Evolutionary conservation across 2,113 vertebrate species (phyloP), one percentile per base, ranked within the genome.

Genomic region (Sceloporus undulatus): DNA sequence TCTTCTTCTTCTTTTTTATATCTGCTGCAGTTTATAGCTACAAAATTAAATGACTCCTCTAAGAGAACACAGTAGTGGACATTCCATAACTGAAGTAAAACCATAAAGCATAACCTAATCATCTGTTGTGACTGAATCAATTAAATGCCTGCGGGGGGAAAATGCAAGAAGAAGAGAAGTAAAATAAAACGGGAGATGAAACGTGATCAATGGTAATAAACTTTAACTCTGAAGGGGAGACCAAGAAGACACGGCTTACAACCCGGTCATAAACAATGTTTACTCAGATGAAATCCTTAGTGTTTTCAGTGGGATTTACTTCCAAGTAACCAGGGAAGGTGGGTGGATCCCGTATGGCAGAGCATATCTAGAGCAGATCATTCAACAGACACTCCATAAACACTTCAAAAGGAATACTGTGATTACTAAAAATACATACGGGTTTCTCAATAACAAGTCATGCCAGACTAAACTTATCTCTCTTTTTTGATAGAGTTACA

Each of bases 21-120:
- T 13, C 0, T 84, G 82, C 38, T 82, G 80, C 59, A 54, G 76
- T 88, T 92, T 78, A 65, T 68, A 70, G 38, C 52, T 68, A 66
- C 54, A 78, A 87, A 91, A 94, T 91, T 89, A 94, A 90, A 40
- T 40, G 79, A 66, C 90, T 76, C 84, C 89, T 90, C 25, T 90
- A 91, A 91, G 90, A 87, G 87, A 90, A 87, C 74, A 2, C 66
- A 74, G 21, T 78, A 62, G 40, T 73, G 48, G 88, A 66, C 74
- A 75, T 92, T 92, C 88, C 87, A 79, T 92, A 88, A 76, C 89
- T 78, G 38, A 59, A 19, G 34, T 54, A 76, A 85, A 74, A 71
- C 73, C 83, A 71, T 34, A 1, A 91, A 84, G 70, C 74, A 74
- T 0, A 76, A 34, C 40, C 82, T 9, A 62, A 34, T 86, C 82